These are phyloP conservation scores for Calliphora vicina DNA, from an alignment of 1,140 invertebrate species.

Conservation along the genomic window DNA sequence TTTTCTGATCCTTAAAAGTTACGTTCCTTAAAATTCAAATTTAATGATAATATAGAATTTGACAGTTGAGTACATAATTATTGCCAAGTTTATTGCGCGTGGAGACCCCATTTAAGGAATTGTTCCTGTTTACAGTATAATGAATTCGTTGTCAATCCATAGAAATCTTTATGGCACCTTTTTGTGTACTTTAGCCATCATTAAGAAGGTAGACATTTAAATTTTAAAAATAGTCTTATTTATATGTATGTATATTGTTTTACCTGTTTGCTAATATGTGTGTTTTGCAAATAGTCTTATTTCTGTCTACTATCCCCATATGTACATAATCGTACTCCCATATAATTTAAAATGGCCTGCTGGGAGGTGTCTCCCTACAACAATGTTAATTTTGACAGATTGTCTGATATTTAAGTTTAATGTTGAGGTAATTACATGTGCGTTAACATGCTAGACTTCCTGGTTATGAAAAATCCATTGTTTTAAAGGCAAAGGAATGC, in stretches of 20 bases:
- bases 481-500: not conserved
- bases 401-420: constrained; percentile 10
- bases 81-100: too few species aligned
- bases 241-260: not conserved
- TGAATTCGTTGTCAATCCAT: too few species aligned
- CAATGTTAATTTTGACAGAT: constrained; percentile 9
- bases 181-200: not conserved
- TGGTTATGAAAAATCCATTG: not conserved
- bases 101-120: too few species aligned
- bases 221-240: not conserved
- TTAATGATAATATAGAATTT: too few species aligned
- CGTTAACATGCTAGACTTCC: not conserved
- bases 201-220: not conserved
- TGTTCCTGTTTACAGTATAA: too few species aligned
- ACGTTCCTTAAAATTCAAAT: too few species aligned
- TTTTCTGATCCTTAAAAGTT: too few species aligned
- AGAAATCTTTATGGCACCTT: not conserved
- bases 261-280: not conserved
- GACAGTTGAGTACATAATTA: too few species aligned
- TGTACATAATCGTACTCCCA: too few species aligned
- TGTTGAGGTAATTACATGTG: not conserved
- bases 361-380: not conserved
- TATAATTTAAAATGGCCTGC: not conserved
- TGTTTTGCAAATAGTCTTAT: not conserved
- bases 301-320: not conserved